Evolutionary conservation across 2,888 invertebrate species (phyloP).

Genomic region (Fragum sueziense): DNA sequence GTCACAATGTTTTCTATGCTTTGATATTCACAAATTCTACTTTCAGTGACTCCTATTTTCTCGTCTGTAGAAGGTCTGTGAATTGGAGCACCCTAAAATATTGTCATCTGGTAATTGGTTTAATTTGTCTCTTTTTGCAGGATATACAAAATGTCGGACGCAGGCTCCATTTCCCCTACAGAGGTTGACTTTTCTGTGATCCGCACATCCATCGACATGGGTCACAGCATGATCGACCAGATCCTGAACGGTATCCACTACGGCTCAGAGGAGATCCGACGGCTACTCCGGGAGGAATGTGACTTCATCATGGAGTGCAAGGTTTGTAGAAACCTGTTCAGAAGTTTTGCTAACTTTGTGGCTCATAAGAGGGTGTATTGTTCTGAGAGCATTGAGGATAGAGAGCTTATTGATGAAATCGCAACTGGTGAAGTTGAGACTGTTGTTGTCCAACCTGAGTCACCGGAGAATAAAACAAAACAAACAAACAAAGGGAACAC

Average conservation of each 20-base stretch:
- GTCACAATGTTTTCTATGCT: too few relatives aligned
- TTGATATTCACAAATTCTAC: too few relatives aligned
- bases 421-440: conserved; percentile 58
- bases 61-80: too few relatives aligned
- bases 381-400: conserved; percentile 73
- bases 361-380: conserved; percentile 95
- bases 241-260: conserved; percentile 88
- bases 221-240: conserved; percentile 81
- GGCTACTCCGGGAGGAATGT: conserved; percentile 91
- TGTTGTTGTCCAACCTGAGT: conserved; percentile 70
- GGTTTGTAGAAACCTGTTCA: conserved; percentile 92
- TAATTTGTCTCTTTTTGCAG: conserved; percentile 1
- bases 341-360: conserved; percentile 93
- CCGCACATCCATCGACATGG: conserved; percentile 69
- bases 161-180: conserved; percentile 26
- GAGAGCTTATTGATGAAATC: conserved; percentile 34
- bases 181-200: conserved; percentile 75
- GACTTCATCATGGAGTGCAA: conserved; percentile 95
- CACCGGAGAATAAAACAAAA: conserved; percentile 56
- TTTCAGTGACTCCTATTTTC: too few relatives aligned
- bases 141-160: neutral
- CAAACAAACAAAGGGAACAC: neutral
- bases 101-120: neutral
- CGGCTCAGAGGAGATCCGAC: conserved; percentile 88
- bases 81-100: too few relatives aligned